Evolutionary conservation across 2,113 vertebrate species (phyloP), one percentile per base, ranked within the genome.

Genomic region (Xenopus tropicalis): DNA sequence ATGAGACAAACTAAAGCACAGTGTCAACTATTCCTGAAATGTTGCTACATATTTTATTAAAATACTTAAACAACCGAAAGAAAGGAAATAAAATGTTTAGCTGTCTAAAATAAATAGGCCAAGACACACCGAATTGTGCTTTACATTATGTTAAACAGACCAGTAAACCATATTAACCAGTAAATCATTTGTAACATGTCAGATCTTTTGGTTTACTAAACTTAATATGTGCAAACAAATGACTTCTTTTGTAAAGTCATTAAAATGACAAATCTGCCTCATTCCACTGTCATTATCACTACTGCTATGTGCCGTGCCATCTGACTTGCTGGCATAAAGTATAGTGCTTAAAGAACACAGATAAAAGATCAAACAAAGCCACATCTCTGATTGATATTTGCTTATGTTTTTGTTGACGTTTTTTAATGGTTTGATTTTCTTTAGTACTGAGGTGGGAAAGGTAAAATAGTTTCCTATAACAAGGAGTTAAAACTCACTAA

Each of bases 21-120:
- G 19, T 64, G 61, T 72, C 71, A 72, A 56, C 25, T 16, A 46
- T 65, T 67, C 43, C 21, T 72, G 62, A 72, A 72, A 66, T 65
- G 61, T 59, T 72, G 71, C 61, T 72, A 56, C 70, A 72, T 72
- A 64, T 64, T 65, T 72, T 72, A 72, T 72, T 65, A 66, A 65
- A 65, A 66, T 42, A 42, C 14, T 61, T 65, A 52, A 72, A 54
- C 71, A 72, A 43, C 52, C 48, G 16, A 65, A 66, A 54, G 14
- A 52, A 66, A 21, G 20, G 46, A 64, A 72, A 37, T 62, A 29
- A 25, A 63, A 52, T 64, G 62, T 72, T 72, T 66, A 29, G 63
- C 71, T 59, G 57, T 59, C 57, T 23, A 59, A 22, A 22, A 57
- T 66, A 72, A 57, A 57, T 65, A 72, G 71, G 25, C 61, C 64